These are phyloP conservation scores for Pteria penguin DNA, from an alignment of 2,888 invertebrate species.

Conservation along the genomic window DNA sequence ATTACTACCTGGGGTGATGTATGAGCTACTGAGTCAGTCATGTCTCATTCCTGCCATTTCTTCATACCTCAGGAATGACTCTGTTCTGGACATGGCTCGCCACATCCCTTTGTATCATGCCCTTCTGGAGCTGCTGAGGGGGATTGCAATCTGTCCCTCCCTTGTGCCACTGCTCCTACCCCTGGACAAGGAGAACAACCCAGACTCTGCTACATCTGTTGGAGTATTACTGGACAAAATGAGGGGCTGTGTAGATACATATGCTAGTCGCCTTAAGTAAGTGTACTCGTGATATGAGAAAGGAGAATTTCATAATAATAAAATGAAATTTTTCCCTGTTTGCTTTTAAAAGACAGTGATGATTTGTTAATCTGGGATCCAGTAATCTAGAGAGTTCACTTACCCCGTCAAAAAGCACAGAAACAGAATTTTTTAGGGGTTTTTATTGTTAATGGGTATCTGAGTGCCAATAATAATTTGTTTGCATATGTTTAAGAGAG, in stretches of 20 bases:
- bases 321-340: no score
- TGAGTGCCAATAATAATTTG: no score
- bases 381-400: no score
- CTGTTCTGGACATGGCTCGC: constrained; percentile 97
- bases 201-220: constrained; percentile 83
- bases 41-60: constrained; percentile 92
- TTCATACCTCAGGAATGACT: constrained; percentile 95
- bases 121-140: constrained; percentile 89
- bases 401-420: no score
- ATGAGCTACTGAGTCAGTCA: constrained; percentile 89
- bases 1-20: constrained; percentile 83
- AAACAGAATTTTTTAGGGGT: no score
- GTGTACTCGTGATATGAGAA: constrained; percentile 34
- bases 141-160: constrained; percentile 83
- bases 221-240: constrained; percentile 90
- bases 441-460: no score
- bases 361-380: no score
- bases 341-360: no score
- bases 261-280: constrained; percentile 84
- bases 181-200: constrained; percentile 78
- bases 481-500: no score
- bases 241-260: constrained; percentile 95
- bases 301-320: background rate
- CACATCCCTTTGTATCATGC: constrained; percentile 95
- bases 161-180: constrained; percentile 86